A percentile compares a stretch with the other conserved stretches of the same genome.
Conservation (phyloP, 2,113 vertebrate genomes). For the Plecotus auritus region DNA sequence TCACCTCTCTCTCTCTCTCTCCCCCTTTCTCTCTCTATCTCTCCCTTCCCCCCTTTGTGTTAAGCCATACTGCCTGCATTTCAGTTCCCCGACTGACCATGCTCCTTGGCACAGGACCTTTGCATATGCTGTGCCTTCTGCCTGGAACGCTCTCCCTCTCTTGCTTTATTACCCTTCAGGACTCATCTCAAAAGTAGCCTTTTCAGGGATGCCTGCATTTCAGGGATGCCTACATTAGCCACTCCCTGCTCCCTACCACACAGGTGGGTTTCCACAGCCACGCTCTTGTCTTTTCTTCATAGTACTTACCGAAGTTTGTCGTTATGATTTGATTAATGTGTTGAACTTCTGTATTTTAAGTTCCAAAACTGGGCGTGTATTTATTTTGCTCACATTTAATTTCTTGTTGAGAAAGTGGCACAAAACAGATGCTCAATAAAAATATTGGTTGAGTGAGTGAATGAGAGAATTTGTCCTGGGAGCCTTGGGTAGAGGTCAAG, state of each 20-base stretch:
- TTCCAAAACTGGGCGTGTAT: neutral
- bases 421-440: neutral
- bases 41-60: neutral
- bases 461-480: neutral
- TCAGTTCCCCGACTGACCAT: neutral
- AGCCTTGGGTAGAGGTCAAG: neutral
- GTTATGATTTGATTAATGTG: neutral
- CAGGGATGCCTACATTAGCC: neutral
- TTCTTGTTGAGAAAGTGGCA: neutral
- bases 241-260: neutral
- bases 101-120: neutral
- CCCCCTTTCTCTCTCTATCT: neutral
- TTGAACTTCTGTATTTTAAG: neutral
- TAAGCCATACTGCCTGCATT: neutral
- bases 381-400: slow-evolving; percentile 5
- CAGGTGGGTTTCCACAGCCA: neutral
- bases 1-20: no score
- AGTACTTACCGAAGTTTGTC: neutral
- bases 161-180: neutral
- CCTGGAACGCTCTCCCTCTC: neutral
- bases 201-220: neutral
- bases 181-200: neutral
- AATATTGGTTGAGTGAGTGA: neutral
- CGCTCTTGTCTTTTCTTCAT: neutral
- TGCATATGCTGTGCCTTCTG: neutral